phyloP scores from a whole-genome alignment of 2,113 vertebrate genomes.

The Podilymbus podiceps region DNA sequence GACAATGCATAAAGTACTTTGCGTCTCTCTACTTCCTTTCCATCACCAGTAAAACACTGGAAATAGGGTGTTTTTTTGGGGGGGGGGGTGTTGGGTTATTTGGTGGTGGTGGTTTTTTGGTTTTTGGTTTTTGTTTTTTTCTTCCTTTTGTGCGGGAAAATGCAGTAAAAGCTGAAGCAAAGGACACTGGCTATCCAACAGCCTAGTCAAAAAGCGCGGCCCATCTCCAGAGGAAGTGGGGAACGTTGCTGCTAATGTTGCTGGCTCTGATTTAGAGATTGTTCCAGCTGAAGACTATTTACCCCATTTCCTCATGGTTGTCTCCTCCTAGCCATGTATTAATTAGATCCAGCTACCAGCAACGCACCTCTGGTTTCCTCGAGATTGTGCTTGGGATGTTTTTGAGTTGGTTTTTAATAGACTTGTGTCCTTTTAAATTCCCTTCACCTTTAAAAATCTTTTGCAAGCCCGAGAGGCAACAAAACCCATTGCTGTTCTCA shows the following conservation, averaged over 20 bases:
- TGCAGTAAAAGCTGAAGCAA: not conserved
- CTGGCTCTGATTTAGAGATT: not conserved
- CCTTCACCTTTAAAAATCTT: not conserved
- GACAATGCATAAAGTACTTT: accelerated
- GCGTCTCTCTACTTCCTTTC: not conserved
- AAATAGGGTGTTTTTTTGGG: accelerated
- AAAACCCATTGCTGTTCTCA: not conserved
- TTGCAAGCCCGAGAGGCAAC: not conserved
- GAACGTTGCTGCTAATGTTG: not conserved
- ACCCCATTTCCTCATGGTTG: not conserved
- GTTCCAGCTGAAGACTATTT: conserved; percentile 22
- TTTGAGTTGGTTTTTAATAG: not conserved
- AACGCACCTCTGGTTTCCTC: not conserved
- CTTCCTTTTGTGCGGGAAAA: not conserved
- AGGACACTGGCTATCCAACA: not conserved
- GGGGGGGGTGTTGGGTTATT: too few species aligned
- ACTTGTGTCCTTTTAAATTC: not conserved
- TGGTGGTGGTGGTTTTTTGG: too few species aligned
- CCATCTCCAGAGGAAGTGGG: not conserved
- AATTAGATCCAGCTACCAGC: conserved; percentile 15
- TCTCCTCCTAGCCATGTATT: not conserved
- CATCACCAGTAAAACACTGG: not conserved
- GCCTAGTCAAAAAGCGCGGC: not conserved
- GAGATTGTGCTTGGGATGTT: not conserved
- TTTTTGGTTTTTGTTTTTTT: too few species aligned